These are phyloP conservation scores for Drosophila leonis DNA, from an alignment of 2,888 invertebrate genomes.

Conservation along the genomic window DNA sequence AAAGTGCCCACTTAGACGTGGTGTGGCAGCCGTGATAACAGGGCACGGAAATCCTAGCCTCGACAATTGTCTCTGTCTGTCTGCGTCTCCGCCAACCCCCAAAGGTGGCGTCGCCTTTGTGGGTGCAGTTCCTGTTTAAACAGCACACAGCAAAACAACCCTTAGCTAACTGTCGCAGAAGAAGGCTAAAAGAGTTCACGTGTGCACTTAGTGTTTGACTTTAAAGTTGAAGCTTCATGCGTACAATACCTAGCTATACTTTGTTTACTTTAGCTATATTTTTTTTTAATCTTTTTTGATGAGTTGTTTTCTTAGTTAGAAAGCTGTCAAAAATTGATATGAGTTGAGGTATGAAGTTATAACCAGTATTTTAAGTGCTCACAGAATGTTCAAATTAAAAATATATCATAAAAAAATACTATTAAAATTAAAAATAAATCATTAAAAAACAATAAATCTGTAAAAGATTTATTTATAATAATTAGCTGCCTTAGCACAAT, in stretches of 20 bases:
- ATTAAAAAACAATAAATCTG: too few relatives aligned
- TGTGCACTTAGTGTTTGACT: conserved; percentile 65
- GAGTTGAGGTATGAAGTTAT: too few relatives aligned
- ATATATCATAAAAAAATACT: too few relatives aligned
- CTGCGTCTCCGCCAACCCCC: conserved; percentile 48
- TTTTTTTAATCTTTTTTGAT: not conserved
- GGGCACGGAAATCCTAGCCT: conserved; percentile 60
- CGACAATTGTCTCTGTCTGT: conserved; percentile 53
- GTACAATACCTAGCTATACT: not conserved
- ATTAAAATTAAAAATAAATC: too few relatives aligned
- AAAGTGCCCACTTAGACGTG: conserved; percentile 55
- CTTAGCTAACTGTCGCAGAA: conserved; percentile 39
- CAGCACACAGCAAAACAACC: conserved; percentile 58
- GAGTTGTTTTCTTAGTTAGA: not conserved
- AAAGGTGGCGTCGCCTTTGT: conserved; percentile 45
- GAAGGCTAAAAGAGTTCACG: conserved; percentile 64
- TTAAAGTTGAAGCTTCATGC: conserved; percentile 13
- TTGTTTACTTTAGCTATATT: not conserved
- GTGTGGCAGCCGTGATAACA: conserved; percentile 52
- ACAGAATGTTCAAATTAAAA: too few relatives aligned
- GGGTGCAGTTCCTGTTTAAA: conserved; percentile 69
- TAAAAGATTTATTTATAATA: not conserved
- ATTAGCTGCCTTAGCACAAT: too few relatives aligned
- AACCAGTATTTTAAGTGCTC: too few relatives aligned
- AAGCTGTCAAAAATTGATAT: too few relatives aligned